Evolutionary conservation across 2,888 invertebrate genomes (phyloP).

Genomic region (Parnassius smintheus): DNA sequence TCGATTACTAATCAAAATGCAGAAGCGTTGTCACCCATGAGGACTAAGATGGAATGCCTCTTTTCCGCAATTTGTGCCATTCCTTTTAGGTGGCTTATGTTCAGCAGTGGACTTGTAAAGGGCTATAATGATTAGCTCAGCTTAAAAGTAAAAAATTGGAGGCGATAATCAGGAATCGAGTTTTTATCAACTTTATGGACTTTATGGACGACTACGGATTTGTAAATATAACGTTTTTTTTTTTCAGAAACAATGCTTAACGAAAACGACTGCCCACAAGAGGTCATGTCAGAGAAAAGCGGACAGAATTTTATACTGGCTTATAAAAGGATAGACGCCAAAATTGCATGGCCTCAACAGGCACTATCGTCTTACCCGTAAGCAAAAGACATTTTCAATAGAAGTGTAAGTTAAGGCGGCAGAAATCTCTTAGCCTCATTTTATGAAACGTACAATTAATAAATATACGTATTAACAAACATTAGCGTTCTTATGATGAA

Average conservation of each 20-base stretch:
- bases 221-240: conserved; percentile 16
- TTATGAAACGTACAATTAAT: conserved; percentile 28
- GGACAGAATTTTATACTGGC: conserved; percentile 95
- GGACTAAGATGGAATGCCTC: no score
- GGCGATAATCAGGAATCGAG: no score
- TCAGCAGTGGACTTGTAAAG: no score
- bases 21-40: no score
- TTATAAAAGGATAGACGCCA: conserved; percentile 97
- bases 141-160: no score
- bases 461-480: conserved; percentile 17
- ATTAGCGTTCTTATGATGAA: conserved; percentile 24
- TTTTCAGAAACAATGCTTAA: conserved; percentile 92
- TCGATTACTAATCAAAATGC: no score
- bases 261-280: conserved; percentile 95
- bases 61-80: no score
- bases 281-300: conserved; percentile 86
- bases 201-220: no score
- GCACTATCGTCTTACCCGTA: conserved; percentile 72
- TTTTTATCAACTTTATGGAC: no score
- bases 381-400: conserved; percentile 26
- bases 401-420: conserved; percentile 31
- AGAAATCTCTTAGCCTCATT: conserved; percentile 36
- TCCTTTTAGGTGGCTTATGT: no score
- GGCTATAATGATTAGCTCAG: no score
- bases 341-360: conserved; percentile 96